A percentile compares a stretch with the other conserved stretches of the same genome.
Evolutionary conservation across 2,888 invertebrate species (phyloP).

Genomic region (Dryadula phaetusa): DNA sequence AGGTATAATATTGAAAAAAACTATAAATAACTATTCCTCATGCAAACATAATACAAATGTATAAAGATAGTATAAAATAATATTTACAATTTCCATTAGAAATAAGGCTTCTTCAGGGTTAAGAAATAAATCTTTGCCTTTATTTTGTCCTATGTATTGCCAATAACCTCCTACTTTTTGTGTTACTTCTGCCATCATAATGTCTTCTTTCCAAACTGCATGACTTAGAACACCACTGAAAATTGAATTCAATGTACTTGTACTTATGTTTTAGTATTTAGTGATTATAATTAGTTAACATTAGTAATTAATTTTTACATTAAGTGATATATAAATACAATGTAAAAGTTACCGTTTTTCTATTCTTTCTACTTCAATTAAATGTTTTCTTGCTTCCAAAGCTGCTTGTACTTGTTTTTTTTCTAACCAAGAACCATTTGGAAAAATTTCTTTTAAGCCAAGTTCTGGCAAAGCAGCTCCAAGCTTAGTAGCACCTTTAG

Average conservation of each 20-base stretch:
- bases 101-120: slow-evolving; percentile 87
- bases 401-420: slow-evolving; percentile 84
- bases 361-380: slow-evolving; percentile 83
- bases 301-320: not conserved
- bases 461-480: slow-evolving; percentile 76
- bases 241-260: not conserved
- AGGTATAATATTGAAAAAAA: no score
- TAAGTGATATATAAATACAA: not conserved
- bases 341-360: slow-evolving; percentile 74
- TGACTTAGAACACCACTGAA: slow-evolving; percentile 76
- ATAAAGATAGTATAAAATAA: not conserved
- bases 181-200: slow-evolving; percentile 81
- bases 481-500: slow-evolving; percentile 70
- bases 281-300: not conserved
- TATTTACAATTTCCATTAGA: slow-evolving; percentile 86
- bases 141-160: slow-evolving; percentile 81
- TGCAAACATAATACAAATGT: not conserved
- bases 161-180: slow-evolving; percentile 83
- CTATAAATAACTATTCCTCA: not conserved
- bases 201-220: slow-evolving; percentile 82
- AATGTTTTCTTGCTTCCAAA: slow-evolving; percentile 77
- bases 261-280: not conserved
- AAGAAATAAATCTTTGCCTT: slow-evolving; percentile 76
- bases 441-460: slow-evolving; percentile 81
- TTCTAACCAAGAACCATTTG: slow-evolving; percentile 84